Evolutionary conservation across 2,888 invertebrate genomes (phyloP).

Genomic region (Graphium colonna): DNA sequence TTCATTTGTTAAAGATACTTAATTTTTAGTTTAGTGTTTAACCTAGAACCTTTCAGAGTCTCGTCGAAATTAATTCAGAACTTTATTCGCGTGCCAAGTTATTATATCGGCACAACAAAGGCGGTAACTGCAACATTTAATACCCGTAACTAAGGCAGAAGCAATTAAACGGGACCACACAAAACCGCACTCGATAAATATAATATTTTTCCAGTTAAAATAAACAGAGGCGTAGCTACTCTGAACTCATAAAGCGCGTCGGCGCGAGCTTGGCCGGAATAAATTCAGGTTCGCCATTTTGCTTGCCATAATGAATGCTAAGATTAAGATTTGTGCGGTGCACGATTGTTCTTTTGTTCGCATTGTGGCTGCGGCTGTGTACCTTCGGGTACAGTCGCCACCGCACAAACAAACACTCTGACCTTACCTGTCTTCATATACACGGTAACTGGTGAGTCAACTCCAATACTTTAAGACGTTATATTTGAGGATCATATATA

Average conservation of each 20-base stretch:
- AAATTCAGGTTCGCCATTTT: conserved; percentile 76
- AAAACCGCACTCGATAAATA: conserved; percentile 4
- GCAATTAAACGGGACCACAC: neutral
- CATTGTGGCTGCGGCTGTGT: conserved; percentile 54
- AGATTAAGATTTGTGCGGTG: conserved; percentile 76
- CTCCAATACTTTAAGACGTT: neutral
- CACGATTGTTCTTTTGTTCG: conserved; percentile 71
- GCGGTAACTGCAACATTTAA: neutral
- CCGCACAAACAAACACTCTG: neutral
- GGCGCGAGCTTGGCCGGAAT: conserved; percentile 61
- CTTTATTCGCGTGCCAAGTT: neutral
- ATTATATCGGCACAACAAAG: neutral
- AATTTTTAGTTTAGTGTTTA: too few species aligned
- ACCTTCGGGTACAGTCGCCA: conserved; percentile 39
- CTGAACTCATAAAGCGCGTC: conserved; percentile 42
- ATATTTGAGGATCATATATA: too few species aligned
- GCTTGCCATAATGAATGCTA: conserved; percentile 70
- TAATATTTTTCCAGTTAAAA: conserved; percentile 13
- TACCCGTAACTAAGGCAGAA: neutral
- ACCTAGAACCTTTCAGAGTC: too few species aligned
- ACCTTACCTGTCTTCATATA: too few species aligned
- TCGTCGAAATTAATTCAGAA: too few species aligned
- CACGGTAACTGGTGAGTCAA: too few species aligned
- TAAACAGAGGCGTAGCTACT: conserved; percentile 43
- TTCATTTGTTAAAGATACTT: too few species aligned